Conservation (phyloP, 1,140 invertebrate species). For the Laupala kohalensis region DNA sequence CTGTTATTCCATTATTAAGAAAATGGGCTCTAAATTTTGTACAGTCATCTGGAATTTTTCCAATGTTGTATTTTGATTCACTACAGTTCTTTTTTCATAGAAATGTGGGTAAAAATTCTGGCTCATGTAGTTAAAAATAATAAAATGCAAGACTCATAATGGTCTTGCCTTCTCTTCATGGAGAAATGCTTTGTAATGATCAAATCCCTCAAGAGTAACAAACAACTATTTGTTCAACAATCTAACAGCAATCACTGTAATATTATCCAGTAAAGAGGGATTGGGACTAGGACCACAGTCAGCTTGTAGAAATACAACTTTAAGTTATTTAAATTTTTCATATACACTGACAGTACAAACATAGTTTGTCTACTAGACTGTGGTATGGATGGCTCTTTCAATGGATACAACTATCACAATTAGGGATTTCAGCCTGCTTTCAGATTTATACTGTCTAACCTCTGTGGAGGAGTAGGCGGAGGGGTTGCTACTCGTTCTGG, state of each 20-base stretch:
- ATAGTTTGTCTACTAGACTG: slow-evolving; percentile 5
- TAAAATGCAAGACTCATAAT: no score
- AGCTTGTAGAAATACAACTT: background rate
- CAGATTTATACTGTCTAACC: slow-evolving; percentile 13
- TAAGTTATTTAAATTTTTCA: background rate
- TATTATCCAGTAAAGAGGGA: background rate
- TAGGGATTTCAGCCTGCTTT: slow-evolving; percentile 12
- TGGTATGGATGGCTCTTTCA: slow-evolving; percentile 9
- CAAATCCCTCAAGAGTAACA: background rate
- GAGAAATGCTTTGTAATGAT: background rate
- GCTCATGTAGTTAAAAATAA: no score
- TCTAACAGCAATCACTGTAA: background rate
- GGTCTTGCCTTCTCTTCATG: background rate
- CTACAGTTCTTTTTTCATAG: no score
- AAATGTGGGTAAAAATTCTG: no score
- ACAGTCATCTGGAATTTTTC: no score
- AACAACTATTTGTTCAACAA: background rate
- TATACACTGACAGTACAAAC: slow-evolving; percentile 8
- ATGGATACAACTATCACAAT: background rate
- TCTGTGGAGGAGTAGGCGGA: slow-evolving; percentile 13
- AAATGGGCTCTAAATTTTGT: background rate
- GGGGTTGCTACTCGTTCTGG: slow-evolving; percentile 11
- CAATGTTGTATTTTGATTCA: background rate
- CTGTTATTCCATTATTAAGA: background rate
- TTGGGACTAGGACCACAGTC: background rate